Conservation (phyloP, 2,888 invertebrate species). For the Leucophenga maculata region DNA sequence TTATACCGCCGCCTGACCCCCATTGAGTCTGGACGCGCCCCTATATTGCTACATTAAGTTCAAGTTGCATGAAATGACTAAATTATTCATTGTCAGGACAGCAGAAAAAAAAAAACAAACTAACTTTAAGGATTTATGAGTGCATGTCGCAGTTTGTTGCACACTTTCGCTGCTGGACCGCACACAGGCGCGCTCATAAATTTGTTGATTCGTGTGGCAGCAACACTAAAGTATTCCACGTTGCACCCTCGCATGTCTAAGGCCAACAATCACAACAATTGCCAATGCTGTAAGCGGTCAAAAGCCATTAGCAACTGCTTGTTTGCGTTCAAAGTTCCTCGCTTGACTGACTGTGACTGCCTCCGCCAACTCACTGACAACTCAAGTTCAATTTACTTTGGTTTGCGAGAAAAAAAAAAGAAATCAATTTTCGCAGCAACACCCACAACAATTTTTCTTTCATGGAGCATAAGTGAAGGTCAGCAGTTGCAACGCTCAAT, state of each 20-base stretch:
- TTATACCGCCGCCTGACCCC: constrained; percentile 8
- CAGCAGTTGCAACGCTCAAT: background rate
- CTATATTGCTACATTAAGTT: constrained; percentile 50
- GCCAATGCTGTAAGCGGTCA: constrained; percentile 9
- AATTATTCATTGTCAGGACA: constrained; percentile 65
- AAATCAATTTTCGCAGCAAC: constrained; percentile 3
- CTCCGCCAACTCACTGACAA: constrained; percentile 20
- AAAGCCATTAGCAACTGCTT: constrained; percentile 20
- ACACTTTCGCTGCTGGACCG: constrained; percentile 21
- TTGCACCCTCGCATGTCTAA: background rate
- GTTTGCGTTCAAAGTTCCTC: background rate
- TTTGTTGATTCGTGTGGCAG: too few species aligned
- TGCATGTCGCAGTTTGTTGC: background rate
- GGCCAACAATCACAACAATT: background rate
- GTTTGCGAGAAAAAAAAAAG: background rate
- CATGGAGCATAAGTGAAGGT: constrained; percentile 7
- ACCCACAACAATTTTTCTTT: background rate
- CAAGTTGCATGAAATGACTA: constrained; percentile 56
- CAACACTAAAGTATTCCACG: too few species aligned
- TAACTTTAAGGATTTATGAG: constrained; percentile 1
- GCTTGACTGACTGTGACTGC: constrained; percentile 40
- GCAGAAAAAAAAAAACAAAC: constrained; percentile 30
- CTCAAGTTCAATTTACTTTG: background rate
- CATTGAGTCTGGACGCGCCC: constrained; percentile 46
- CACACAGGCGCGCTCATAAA: constrained; percentile 7